Evolutionary conservation across 2,888 invertebrate genomes (phyloP).

Genomic region (Melinopterus prodromus): DNA sequence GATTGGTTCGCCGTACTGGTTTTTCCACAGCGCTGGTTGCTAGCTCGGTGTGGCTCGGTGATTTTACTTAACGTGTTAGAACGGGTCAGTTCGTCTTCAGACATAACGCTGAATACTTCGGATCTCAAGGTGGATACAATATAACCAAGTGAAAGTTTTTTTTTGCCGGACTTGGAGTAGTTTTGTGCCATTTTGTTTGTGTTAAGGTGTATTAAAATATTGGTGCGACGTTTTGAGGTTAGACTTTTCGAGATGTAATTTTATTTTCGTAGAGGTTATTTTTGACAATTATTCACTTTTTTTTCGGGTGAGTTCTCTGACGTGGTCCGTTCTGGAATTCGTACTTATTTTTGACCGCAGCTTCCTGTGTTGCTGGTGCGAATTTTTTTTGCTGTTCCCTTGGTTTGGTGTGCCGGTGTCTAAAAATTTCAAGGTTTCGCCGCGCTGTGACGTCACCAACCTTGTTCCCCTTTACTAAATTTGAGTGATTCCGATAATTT

Average conservation of each 20-base stretch:
- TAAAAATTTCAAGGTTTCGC: slow-evolving; percentile 54
- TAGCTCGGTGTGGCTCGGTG: slow-evolving; percentile 36
- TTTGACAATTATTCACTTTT: slow-evolving; percentile 7
- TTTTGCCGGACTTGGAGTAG: background rate
- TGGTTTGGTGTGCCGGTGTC: slow-evolving; percentile 38
- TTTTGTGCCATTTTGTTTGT: background rate
- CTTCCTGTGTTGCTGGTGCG: slow-evolving; percentile 28
- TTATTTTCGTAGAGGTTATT: background rate
- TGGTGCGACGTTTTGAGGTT: background rate
- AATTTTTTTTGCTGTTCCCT: slow-evolving; percentile 21
- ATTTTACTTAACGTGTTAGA: slow-evolving; percentile 42
- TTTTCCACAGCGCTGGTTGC: slow-evolving; percentile 44
- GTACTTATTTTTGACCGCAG: background rate
- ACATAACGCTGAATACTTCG: slow-evolving; percentile 21
- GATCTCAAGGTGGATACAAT: background rate
- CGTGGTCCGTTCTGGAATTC: background rate
- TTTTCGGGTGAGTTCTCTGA: slow-evolving; percentile 5
- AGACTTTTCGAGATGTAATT: background rate
- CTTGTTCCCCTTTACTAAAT: slow-evolving; percentile 57
- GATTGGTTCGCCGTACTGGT: slow-evolving; percentile 46
- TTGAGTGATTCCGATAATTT: slow-evolving; percentile 43
- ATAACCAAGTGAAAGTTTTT: slow-evolving; percentile 15
- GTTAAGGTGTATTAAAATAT: background rate
- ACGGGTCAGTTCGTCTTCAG: slow-evolving; percentile 53
- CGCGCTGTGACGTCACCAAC: slow-evolving; percentile 56